phyloP scores from a whole-genome alignment of 2,888 invertebrate genomes.

The Kuschelorhynchus macadamiae region DNA sequence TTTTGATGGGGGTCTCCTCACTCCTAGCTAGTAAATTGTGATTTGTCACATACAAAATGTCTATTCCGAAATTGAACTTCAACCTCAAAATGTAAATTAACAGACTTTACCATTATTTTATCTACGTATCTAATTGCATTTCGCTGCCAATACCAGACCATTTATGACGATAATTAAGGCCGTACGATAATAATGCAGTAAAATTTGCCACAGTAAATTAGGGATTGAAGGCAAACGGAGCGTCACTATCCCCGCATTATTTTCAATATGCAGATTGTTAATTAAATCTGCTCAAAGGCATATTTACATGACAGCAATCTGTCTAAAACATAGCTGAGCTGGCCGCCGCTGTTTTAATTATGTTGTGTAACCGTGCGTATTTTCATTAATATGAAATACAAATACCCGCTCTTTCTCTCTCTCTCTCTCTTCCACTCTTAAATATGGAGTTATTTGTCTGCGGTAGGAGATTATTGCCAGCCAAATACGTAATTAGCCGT shows the following conservation, averaged over 20 bases:
- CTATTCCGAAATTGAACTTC: not conserved
- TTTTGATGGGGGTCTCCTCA: too few relatives aligned
- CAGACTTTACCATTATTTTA: constrained; percentile 32
- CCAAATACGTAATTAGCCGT: constrained; percentile 1
- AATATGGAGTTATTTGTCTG: constrained; percentile 16
- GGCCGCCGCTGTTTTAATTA: constrained; percentile 66
- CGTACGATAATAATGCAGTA: constrained; percentile 49
- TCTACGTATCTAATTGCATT: constrained; percentile 31
- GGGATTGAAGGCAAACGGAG: constrained; percentile 63
- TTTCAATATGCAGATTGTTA: constrained; percentile 70
- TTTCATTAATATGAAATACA: constrained; percentile 65
- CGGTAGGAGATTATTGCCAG: not conserved
- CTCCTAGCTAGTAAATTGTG: not conserved
- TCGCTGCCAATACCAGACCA: constrained; percentile 26
- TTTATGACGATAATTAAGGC: constrained; percentile 33
- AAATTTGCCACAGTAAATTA: constrained; percentile 58
- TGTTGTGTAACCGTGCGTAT: constrained; percentile 68
- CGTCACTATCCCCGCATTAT: constrained; percentile 67
- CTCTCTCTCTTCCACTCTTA: too few relatives aligned
- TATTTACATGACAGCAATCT: constrained; percentile 70
- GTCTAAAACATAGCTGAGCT: constrained; percentile 65
- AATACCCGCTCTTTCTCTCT: constrained; percentile 28
- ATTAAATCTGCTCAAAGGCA: constrained; percentile 68
- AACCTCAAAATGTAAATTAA: constrained; percentile 35
- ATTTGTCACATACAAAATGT: not conserved